Percentiles rank a stretch among this genome's conserved stretches.
Conservation (phyloP, 2,113 vertebrate genomes). For the Chaenocephalus aceratus region DNA sequence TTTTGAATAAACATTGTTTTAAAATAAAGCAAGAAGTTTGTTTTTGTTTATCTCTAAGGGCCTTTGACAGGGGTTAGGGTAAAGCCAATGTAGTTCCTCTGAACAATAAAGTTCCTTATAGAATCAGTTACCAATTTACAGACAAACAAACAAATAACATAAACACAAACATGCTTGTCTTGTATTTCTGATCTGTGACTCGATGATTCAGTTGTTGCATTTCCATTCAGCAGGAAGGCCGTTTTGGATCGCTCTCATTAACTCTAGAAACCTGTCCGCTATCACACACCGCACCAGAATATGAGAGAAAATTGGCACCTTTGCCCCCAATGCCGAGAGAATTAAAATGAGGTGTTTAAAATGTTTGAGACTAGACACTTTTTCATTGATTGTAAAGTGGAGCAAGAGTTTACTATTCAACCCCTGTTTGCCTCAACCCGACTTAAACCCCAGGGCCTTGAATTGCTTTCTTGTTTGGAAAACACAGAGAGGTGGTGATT, state of each 20-base stretch:
- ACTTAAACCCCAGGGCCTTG: conserved; percentile 6
- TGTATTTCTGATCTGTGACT: conserved; percentile 24
- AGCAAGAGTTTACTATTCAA: conserved; percentile 50
- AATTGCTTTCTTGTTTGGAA: conserved; percentile 14
- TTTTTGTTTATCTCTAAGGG: too few species aligned
- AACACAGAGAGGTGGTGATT: not conserved
- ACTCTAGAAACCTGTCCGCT: conserved; percentile 48
- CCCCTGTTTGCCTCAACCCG: conserved; percentile 3
- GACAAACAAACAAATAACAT: not conserved
- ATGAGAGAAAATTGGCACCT: conserved; percentile 63
- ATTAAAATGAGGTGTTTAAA: conserved; percentile 60
- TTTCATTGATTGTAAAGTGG: conserved; percentile 22
- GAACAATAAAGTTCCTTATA: too few species aligned
- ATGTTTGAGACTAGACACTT: conserved; percentile 46
- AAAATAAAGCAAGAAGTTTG: too few species aligned
- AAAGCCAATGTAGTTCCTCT: too few species aligned
- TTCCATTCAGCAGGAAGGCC: conserved; percentile 59
- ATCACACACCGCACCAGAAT: conserved; percentile 70
- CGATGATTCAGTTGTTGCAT: conserved; percentile 36
- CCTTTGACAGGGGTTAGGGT: too few species aligned
- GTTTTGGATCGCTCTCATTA: conserved; percentile 70
- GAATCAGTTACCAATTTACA: too few species aligned
- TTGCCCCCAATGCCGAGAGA: conserved; percentile 38
- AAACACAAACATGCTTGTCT: not conserved
- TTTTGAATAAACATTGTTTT: too few species aligned